These are phyloP conservation scores for Tetragnatha montana DNA, from an alignment of 2,888 invertebrate species.

Conservation along the genomic window DNA sequence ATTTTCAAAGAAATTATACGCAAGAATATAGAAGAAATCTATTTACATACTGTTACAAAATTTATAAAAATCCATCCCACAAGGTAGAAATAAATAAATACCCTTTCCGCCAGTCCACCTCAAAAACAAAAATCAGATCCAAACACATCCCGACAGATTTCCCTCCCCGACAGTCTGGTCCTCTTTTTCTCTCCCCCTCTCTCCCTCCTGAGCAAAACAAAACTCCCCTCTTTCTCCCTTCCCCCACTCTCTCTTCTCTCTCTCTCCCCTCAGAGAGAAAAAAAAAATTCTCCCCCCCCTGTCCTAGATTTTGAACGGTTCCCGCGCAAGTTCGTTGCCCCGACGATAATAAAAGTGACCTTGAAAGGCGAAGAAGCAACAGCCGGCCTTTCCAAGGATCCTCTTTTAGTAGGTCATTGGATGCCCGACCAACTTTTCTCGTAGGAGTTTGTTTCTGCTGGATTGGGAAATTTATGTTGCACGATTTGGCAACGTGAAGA, in stretches of 20 bases:
- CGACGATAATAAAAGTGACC: slow-evolving; percentile 52
- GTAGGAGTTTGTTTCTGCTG: background rate
- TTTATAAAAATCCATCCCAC: too few relatives aligned
- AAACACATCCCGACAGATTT: too few relatives aligned
- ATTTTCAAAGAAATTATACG: too few relatives aligned
- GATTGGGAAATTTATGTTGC: background rate
- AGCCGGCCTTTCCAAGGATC: slow-evolving; percentile 60
- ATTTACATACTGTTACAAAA: too few relatives aligned
- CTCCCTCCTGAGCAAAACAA: too few relatives aligned
- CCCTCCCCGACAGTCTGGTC: background rate
- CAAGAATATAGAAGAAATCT: too few relatives aligned
- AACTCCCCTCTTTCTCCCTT: too few relatives aligned
- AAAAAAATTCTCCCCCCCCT: background rate
- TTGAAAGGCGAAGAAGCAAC: slow-evolving; percentile 57
- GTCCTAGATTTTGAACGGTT: slow-evolving; percentile 15
- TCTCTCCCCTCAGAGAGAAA: background rate
- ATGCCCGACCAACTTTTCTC: background rate
- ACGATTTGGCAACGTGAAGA: too few relatives aligned
- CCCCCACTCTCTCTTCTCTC: background rate
- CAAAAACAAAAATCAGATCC: background rate
- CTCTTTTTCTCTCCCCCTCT: background rate
- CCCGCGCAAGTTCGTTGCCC: slow-evolving; percentile 7
- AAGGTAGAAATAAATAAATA: too few relatives aligned
- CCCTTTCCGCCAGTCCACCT: too few relatives aligned
- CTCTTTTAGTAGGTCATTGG: background rate